Evolutionary conservation across 2,113 vertebrate species (phyloP), one percentile per base, ranked within the genome.

Genomic region (Xenus cinereus): DNA sequence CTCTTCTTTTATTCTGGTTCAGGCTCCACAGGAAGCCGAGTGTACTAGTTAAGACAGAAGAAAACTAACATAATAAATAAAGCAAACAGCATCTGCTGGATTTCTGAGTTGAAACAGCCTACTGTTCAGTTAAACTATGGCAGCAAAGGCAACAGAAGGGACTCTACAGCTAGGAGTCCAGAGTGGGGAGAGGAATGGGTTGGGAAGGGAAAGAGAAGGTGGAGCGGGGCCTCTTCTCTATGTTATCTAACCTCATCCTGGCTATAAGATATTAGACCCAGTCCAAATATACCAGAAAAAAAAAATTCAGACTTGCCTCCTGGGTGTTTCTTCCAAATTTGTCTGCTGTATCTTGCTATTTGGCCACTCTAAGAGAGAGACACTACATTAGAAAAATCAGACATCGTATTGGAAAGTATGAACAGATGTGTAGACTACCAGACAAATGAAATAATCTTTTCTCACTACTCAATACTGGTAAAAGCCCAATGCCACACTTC

Each of bases 381-480:
- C 11, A 26, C 19, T 84, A 7, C 5, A 4, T 73, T 30, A 81
- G 45, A 96, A 41, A 73, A 81, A 77, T 48, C 8, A 43, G 53
- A 10, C 5, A 3, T 93, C 60, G 41, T 73, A 24, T 28, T 59
- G 64, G 82, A 81, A 96, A 90, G 5, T 63, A 93, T 71, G 60
- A 93, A 54, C 82, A 93, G 69, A 84, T 67, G 27, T 92, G 81
- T 67, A 75, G 66, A 63, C 74, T 92, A 82, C 74, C 41, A 95
- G 74, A 87, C 56, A 92, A 91, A 53, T 63, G 30, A 95, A 84
- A 90, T 45, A 91, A 81, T 81, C 17, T 83, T 81, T 84, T 71
- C 37, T 85, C 24, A 45, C 59, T 69, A 6, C 18, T 84, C 14
- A 67, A 0, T 14, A 48, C 30, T 57, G 46, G 35, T 67, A 89